phyloP scores from a whole-genome alignment of 2,888 invertebrate species.

The Anoncus sp. region DNA sequence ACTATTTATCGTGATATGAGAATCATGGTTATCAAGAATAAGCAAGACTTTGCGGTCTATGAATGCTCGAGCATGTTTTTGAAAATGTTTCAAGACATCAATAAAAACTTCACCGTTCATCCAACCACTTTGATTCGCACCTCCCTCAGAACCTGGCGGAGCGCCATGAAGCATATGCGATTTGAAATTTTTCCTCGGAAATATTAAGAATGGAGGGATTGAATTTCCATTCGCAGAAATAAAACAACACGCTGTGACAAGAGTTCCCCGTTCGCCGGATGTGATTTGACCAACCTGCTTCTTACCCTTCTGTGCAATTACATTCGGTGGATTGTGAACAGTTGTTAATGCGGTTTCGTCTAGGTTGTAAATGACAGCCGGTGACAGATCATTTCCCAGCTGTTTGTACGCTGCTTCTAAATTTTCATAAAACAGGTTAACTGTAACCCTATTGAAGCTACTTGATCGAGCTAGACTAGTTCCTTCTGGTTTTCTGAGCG shows the following conservation, averaged over 20 bases:
- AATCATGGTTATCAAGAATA: not conserved
- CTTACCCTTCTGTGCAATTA: not conserved
- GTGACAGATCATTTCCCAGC: too few species aligned
- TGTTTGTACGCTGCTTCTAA: not conserved
- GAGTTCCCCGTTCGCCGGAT: not conserved
- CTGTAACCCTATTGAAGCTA: slow-evolving; percentile 68
- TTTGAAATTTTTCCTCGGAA: slow-evolving; percentile 76
- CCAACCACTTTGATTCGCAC: slow-evolving; percentile 76
- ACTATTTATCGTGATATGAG: too few species aligned
- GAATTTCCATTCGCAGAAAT: slow-evolving; percentile 78
- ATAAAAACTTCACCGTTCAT: slow-evolving; percentile 73
- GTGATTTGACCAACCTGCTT: not conserved
- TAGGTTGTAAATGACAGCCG: not conserved
- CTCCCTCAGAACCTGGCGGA: slow-evolving; percentile 76
- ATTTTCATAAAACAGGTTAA: slow-evolving; percentile 38
- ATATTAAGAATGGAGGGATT: slow-evolving; percentile 80
- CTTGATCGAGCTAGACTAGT: slow-evolving; percentile 22
- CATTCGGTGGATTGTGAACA: not conserved
- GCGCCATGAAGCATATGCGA: slow-evolving; percentile 75
- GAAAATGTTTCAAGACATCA: slow-evolving; percentile 73
- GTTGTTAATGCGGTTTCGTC: not conserved
- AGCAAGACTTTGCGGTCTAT: not conserved
- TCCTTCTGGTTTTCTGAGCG: slow-evolving; percentile 23
- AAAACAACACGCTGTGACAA: slow-evolving; percentile 44
- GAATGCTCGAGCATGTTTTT: not conserved